Conservation (phyloP, 2,113 vertebrate species). For the Eurypyga helias region DNA sequence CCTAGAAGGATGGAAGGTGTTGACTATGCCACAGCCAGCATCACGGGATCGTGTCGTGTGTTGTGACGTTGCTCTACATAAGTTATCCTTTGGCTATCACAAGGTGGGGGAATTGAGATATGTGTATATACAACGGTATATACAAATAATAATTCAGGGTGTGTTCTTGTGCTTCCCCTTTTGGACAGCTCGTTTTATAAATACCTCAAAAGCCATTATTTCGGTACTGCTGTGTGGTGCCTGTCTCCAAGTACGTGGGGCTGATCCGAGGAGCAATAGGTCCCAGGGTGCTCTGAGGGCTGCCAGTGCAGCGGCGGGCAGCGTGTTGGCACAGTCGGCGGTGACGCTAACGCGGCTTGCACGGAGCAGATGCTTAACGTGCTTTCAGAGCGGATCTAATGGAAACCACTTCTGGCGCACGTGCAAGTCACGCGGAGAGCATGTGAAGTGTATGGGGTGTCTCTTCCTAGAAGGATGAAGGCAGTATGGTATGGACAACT, state of each 20-base stretch:
- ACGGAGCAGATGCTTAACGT: accelerated
- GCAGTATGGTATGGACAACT: accelerated
- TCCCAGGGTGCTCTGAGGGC: background rate
- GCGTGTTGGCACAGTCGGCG: accelerated
- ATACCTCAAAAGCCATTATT: accelerated
- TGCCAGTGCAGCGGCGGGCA: background rate
- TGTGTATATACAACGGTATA: accelerated
- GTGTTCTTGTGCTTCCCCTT: background rate
- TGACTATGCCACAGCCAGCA: accelerated
- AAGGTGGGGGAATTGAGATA: background rate
- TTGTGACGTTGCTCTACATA: background rate
- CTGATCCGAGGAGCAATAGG: background rate
- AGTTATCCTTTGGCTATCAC: background rate
- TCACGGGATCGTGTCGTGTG: background rate
- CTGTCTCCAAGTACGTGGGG: accelerated
- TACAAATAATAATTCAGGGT: background rate
- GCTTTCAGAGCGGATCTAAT: background rate
- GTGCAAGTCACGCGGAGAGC: background rate
- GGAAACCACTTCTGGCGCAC: background rate
- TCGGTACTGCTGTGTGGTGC: background rate
- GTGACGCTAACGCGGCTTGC: background rate
- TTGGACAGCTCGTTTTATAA: background rate
- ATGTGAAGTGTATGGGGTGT: too few relatives aligned
- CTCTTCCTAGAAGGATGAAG: background rate
- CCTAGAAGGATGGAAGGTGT: background rate